Conservation (phyloP, 2,888 invertebrate species). For the Eristalis tenax region DNA sequence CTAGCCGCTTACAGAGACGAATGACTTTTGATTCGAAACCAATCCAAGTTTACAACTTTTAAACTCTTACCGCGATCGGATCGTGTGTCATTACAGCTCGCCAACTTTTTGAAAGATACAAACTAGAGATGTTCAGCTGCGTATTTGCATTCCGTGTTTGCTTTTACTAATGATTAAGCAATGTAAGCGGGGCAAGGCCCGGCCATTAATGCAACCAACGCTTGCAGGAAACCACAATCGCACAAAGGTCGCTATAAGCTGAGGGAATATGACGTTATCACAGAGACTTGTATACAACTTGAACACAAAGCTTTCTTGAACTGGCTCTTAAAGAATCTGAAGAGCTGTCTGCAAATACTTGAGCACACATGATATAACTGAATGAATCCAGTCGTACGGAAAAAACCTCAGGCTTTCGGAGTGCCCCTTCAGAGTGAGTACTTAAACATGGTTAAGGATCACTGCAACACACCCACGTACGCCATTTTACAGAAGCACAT, state of each 20-base stretch:
- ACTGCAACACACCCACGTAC: not conserved
- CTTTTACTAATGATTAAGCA: conserved; percentile 38
- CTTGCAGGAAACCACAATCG: not conserved
- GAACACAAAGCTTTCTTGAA: conserved; percentile 16
- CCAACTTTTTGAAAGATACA: conserved; percentile 5
- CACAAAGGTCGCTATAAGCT: conserved; percentile 9
- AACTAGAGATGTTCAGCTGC: conserved; percentile 38
- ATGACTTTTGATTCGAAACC: conserved; percentile 18
- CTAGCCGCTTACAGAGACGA: conserved; percentile 21
- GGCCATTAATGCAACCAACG: not conserved
- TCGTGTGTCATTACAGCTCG: conserved; percentile 26
- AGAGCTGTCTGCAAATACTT: not conserved
- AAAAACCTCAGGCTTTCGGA: not conserved
- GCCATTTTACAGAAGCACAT: not conserved
- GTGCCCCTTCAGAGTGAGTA: not conserved
- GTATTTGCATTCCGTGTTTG: conserved; percentile 51
- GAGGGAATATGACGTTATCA: conserved; percentile 20
- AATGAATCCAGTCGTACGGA: not conserved
- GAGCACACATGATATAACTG: not conserved
- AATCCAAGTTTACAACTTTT: conserved; percentile 40
- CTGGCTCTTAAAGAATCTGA: conserved; percentile 13
- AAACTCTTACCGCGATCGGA: conserved; percentile 22
- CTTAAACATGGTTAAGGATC: not conserved
- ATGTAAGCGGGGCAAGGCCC: conserved; percentile 14
- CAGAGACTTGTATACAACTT: conserved; percentile 18